Conservation (phyloP, 2,113 vertebrate genomes). For the Peromyscus californicus region DNA sequence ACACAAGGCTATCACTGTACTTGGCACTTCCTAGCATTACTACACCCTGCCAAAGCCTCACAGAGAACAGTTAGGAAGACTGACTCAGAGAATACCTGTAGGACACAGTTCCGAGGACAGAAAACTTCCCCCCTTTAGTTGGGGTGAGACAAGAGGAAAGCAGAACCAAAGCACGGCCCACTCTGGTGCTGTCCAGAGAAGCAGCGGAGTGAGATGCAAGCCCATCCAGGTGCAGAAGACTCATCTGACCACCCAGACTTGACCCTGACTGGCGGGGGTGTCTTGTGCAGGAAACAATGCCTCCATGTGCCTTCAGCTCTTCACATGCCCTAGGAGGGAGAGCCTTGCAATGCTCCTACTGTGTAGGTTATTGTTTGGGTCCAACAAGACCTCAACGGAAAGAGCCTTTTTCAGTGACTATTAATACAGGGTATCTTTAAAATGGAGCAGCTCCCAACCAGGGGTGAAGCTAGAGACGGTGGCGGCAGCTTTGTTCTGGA, state of each 20-base stretch:
- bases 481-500: not conserved
- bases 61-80: not conserved
- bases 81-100: not conserved
- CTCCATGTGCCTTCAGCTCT: not conserved
- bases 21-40: not conserved
- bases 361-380: not conserved
- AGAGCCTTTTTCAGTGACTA: not conserved
- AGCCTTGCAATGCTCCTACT: not conserved
- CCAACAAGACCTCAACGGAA: not conserved
- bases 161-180: rapidly evolving
- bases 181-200: not conserved
- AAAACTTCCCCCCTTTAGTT: not conserved
- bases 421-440: not conserved
- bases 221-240: not conserved
- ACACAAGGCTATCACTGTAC: not conserved
- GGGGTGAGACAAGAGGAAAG: not conserved
- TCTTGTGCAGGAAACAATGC: rapidly evolving
- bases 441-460: not conserved
- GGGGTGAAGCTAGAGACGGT: conserved; percentile 3
- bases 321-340: not conserved
- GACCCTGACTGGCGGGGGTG: not conserved
- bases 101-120: not conserved
- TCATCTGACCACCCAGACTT: not conserved
- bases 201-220: not conserved
- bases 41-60: not conserved